These are phyloP conservation scores for Penaeus japonicus DNA, from an alignment of 1,140 invertebrate species.

Conservation along the genomic window DNA sequence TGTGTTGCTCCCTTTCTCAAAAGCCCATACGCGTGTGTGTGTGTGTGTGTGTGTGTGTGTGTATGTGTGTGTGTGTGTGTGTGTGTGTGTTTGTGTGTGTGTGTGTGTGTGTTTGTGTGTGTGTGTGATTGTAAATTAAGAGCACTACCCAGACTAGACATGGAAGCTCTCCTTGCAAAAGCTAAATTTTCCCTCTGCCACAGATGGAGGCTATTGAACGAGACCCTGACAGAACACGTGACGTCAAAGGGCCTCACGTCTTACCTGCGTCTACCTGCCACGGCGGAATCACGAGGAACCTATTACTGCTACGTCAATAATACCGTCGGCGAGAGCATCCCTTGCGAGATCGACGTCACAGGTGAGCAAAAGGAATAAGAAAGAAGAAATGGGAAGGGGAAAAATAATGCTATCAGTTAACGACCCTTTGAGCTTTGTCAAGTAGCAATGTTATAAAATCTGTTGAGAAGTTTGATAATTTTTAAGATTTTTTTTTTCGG, in stretches of 20 bases:
- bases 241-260: slow-evolving; percentile 58
- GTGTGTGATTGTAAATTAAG: background rate
- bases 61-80: background rate
- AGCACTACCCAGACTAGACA: background rate
- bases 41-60: background rate
- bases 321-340: slow-evolving; percentile 75
- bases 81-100: background rate
- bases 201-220: slow-evolving; percentile 77
- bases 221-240: slow-evolving; percentile 76
- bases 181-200: background rate
- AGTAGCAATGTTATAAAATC: no score
- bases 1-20: background rate
- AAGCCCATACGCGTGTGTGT: background rate
- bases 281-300: slow-evolving; percentile 74
- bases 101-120: background rate
- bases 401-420: background rate
- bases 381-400: background rate
- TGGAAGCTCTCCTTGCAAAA: background rate
- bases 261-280: slow-evolving; percentile 61
- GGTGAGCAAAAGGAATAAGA: slow-evolving; percentile 67
- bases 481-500: no score
- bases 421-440: no score
- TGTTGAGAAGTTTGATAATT: no score
- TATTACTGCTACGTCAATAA: slow-evolving; percentile 88
- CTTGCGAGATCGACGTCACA: slow-evolving; percentile 81